phyloP scores from a whole-genome alignment of 2,113 vertebrate genomes.

The Heptranchias perlo region DNA sequence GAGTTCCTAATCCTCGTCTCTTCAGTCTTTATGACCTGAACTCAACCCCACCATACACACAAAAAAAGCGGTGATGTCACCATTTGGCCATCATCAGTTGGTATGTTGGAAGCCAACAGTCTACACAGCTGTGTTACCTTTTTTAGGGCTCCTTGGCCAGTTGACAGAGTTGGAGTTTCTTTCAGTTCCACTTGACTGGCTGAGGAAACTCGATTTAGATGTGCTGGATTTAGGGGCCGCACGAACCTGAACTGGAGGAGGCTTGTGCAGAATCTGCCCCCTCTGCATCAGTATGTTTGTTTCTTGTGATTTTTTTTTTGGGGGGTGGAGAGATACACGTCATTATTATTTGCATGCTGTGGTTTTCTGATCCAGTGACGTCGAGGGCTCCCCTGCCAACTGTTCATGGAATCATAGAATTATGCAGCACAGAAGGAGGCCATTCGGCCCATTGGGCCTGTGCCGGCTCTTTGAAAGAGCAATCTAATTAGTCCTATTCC shows the following conservation, averaged over 20 bases:
- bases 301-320: neutral
- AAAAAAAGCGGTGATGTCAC: neutral
- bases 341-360: neutral
- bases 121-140: neutral
- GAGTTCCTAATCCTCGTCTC: neutral
- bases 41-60: neutral
- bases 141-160: neutral
- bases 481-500: too few relatives aligned
- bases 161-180: neutral
- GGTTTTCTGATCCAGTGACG: neutral
- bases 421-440: too few relatives aligned
- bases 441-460: too few relatives aligned
- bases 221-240: neutral
- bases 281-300: too few relatives aligned
- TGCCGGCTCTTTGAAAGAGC: too few relatives aligned
- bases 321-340: neutral
- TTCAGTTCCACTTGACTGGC: neutral
- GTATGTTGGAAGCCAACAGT: neutral
- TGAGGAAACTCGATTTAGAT: neutral
- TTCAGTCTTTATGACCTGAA: neutral
- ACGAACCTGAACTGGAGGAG: neutral
- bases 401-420: neutral
- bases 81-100: neutral
- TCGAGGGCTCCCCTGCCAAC: neutral
- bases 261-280: neutral